A percentile compares a stretch with the other conserved stretches of the same genome.
Conservation (phyloP, 1,140 invertebrate species). For the Thalassaphorura encarpata region DNA sequence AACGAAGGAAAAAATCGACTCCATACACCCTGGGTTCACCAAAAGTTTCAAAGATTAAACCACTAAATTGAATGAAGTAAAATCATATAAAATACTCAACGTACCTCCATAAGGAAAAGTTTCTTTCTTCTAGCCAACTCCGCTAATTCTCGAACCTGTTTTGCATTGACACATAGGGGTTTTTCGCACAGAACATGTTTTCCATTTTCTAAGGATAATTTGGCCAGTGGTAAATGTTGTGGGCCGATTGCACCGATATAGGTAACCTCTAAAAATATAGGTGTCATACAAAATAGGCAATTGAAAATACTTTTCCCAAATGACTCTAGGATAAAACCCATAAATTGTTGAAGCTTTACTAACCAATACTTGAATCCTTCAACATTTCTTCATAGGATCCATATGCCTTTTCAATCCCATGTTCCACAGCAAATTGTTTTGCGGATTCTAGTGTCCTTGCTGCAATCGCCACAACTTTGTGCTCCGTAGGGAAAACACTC, state of each 20-base stretch:
- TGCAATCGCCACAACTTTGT: conserved; percentile 59
- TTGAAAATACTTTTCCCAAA: too few relatives aligned
- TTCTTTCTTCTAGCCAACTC: conserved; percentile 34
- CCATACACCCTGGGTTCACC: conserved; percentile 55
- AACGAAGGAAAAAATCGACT: conserved; percentile 67
- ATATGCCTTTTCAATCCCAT: conserved; percentile 37
- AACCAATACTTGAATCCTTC: conserved; percentile 40
- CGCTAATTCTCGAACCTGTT: conserved; percentile 33
- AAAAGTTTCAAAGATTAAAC: neutral
- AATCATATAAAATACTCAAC: neutral
- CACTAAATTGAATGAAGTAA: neutral
- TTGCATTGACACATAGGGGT: conserved; percentile 40
- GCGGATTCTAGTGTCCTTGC: neutral
- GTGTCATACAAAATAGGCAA: too few relatives aligned
- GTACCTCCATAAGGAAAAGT: conserved; percentile 41
- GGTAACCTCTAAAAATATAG: conserved; percentile 39
- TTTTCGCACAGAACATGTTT: conserved; percentile 47
- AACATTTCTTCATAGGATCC: conserved; percentile 42
- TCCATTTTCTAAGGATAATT: conserved; percentile 39
- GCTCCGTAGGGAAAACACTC: conserved; percentile 48
- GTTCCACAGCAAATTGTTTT: conserved; percentile 29
- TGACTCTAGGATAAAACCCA: too few relatives aligned
- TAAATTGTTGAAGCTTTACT: too few relatives aligned
- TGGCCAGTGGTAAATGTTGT: conserved; percentile 37
- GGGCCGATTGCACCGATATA: conserved; percentile 43